A percentile compares a stretch with the other conserved stretches of the same genome.
Conservation (phyloP, 2,113 vertebrate species). For the Mesoclemmys tuberculata region DNA sequence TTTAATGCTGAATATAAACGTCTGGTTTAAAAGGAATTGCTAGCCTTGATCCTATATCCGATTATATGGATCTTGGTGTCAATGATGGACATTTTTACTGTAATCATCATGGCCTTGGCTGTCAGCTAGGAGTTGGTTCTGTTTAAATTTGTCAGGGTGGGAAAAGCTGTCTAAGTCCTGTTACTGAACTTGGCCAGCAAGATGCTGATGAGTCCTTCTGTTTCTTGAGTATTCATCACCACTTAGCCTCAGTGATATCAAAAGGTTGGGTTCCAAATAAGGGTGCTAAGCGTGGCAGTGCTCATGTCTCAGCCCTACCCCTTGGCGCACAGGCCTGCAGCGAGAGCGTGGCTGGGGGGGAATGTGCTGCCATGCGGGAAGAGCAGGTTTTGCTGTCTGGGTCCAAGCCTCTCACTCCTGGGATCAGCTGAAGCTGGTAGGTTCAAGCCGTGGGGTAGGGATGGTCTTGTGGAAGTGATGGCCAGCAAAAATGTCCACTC, state of each 20-base stretch:
- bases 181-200: background rate
- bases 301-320: rapidly evolving
- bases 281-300: background rate
- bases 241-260: background rate
- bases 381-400: rapidly evolving
- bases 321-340: rapidly evolving
- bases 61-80: constrained; percentile 1
- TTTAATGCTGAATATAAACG: background rate
- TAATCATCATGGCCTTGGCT: background rate
- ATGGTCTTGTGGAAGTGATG: background rate
- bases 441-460: background rate
- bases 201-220: background rate
- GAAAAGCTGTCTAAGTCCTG: constrained; percentile 33
- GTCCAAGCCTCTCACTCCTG: background rate
- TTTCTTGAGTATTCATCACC: constrained; percentile 32
- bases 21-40: background rate
- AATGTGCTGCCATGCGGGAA: rapidly evolving
- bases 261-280: background rate
- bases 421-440: background rate
- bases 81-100: background rate
- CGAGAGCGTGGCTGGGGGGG: background rate
- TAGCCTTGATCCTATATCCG: background rate
- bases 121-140: background rate
- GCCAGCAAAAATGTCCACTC: background rate
- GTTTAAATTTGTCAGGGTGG: background rate